Conservation (phyloP, 53 echinoderm and acorn worm genomes). For the Holothuria leucospilota region DNA sequence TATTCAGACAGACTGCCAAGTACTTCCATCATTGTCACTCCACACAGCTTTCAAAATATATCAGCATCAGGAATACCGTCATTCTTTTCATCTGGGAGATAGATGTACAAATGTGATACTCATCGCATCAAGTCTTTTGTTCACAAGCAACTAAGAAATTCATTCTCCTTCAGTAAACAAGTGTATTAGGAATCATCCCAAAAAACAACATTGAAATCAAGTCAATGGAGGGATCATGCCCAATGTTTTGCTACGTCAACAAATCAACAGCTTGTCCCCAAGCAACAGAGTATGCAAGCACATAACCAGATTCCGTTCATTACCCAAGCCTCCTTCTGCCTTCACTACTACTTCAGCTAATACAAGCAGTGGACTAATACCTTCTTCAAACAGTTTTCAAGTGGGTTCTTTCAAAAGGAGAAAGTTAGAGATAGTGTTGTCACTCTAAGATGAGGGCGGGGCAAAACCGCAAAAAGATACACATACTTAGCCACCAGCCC, state of each 20-base stretch:
- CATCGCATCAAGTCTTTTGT: no score
- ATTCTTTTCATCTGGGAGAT: no score
- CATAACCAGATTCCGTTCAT: no score
- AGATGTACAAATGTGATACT: no score
- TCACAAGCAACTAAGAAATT: no score
- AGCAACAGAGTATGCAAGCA: neutral
- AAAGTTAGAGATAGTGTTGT: neutral
- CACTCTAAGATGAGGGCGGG: constrained; percentile 10
- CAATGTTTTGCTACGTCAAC: constrained; percentile 32
- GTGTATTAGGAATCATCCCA: neutral
- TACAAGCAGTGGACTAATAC: constrained; percentile 16
- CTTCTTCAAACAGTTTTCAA: constrained; percentile 16
- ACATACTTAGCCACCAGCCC: constrained; percentile 16
- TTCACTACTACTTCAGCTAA: no score
- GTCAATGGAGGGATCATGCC: neutral
- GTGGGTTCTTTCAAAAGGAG: constrained; percentile 27
- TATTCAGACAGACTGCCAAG: no score
- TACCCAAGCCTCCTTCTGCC: no score
- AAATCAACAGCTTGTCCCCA: constrained; percentile 36
- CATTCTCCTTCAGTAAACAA: no score
- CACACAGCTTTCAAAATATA: no score
- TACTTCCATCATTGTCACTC: no score
- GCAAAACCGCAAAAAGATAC: constrained; percentile 28
- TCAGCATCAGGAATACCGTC: no score
- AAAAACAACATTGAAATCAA: constrained; percentile 5